Conservation (phyloP, 2,797 vertebrate genomes). For the Buphagus erythrorhynchus region DNA sequence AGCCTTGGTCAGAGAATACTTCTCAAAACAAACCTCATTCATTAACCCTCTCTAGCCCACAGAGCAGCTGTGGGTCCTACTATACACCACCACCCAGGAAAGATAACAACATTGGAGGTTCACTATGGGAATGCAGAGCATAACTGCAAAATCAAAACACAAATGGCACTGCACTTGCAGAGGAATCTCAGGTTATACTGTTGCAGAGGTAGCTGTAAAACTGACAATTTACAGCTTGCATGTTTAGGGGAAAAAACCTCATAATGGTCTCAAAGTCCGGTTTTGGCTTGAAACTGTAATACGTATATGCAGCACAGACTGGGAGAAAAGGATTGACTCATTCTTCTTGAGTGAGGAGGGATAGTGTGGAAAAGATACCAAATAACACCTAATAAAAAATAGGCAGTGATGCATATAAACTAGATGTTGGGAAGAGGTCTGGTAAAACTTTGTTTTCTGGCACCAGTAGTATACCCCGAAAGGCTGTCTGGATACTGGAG, state of each 20-base stretch:
- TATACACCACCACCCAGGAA: background rate
- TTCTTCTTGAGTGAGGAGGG: constrained; percentile 34
- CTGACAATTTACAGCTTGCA: background rate
- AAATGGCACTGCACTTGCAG: background rate
- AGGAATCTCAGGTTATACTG: background rate
- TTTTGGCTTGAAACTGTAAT: constrained; percentile 11
- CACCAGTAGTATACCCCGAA: background rate
- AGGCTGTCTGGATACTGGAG: background rate
- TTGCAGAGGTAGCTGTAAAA: background rate
- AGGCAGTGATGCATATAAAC: constrained; percentile 39
- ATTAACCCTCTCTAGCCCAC: too few relatives aligned
- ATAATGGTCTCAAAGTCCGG: background rate
- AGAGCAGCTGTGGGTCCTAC: too few relatives aligned
- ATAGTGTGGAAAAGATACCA: constrained; percentile 53
- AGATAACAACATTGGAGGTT: background rate
- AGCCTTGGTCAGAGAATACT: too few relatives aligned
- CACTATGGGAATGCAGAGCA: background rate
- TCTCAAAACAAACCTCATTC: too few relatives aligned
- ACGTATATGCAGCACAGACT: background rate
- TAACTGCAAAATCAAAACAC: background rate
- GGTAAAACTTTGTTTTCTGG: constrained; percentile 39
- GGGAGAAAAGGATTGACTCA: constrained; percentile 43
- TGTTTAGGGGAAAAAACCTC: background rate
- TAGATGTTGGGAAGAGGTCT: constrained; percentile 23
- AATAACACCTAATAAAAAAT: constrained; percentile 62